Base-by-base conservation (phyloP, 1,140 invertebrate species). In the Akabosia matsudoensis region DNA sequence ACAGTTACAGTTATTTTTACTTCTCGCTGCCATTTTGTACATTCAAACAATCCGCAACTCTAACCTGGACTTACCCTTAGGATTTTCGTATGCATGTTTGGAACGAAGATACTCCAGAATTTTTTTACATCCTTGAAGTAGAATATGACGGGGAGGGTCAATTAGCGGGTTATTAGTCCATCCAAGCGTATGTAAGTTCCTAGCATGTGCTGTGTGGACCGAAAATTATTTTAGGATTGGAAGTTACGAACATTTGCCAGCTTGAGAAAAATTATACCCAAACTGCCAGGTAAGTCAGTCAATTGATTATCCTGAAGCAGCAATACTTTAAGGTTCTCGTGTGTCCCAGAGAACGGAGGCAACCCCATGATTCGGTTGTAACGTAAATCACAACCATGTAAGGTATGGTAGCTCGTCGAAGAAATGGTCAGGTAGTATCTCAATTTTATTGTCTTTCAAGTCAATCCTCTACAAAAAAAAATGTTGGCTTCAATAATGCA, bases 391-490 rank as follows among this genome's bases (percentile, higher is more conserved):
- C 33, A 51, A n/a, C 70, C 70, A 72, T 1, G 3, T 34, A 1
- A 72, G 33, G 3, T 7, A 22, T 28, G 70, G 70, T 7, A 72
- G 70, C 7, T 72, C 70, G 33, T 72, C 70, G 24, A 72, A 72
- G 30, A 72, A 72, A 34, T 45, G n/a, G 10, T 72, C 70, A 37
- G 70, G 70, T 7, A 72, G 33, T 28, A 45, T 13, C 14, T 51
- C 33, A 14, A 72, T 72, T 45, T 72, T 34, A 22, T 72, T 72
- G 24, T 72, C 70, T 22, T 24, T 34, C n/a, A 72, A 28, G 7
- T 72, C 33, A 16, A 72, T 45, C 18, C 33, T 72, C 70, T 72
- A 13, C 7, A 67, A 67, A 30, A 45, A 7, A 45, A 45, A 45
- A 45, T 45, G 37, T 45, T 45, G 7, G 7, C 7, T 45, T 45